Conservation (phyloP, 2,888 invertebrate species). For the Trissolcus japonicus region DNA sequence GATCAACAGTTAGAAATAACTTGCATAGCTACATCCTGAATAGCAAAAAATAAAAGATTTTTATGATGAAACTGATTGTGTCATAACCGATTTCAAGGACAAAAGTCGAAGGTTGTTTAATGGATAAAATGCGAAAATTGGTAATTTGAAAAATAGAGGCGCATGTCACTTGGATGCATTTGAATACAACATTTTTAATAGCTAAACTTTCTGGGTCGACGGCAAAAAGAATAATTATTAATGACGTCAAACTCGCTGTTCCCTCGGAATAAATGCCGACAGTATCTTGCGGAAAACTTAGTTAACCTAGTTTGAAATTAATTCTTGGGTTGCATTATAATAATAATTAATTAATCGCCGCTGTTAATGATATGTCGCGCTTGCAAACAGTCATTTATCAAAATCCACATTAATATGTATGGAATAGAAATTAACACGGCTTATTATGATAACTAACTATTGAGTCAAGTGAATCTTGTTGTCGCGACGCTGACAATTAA, state of each 20-base stretch:
- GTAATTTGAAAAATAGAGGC: too few relatives aligned
- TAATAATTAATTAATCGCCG: conserved; percentile 45
- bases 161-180: background rate
- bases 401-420: conserved; percentile 45
- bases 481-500: background rate
- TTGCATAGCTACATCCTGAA: too few relatives aligned
- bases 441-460: conserved; percentile 40
- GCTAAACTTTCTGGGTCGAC: background rate
- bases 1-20: too few relatives aligned
- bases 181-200: background rate
- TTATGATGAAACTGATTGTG: too few relatives aligned
- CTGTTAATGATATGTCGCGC: conserved; percentile 42
- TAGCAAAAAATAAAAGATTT: too few relatives aligned
- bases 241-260: conserved; percentile 20
- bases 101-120: too few relatives aligned
- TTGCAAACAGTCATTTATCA: conserved; percentile 42
- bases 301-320: conserved; percentile 29
- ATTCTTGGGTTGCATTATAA: conserved; percentile 24
- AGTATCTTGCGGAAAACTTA: conserved; percentile 29
- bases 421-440: conserved; percentile 41
- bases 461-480: conserved; percentile 23
- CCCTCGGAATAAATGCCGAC: conserved; percentile 11
- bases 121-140: conserved; percentile 2
- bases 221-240: conserved; percentile 22
- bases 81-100: too few relatives aligned